phyloP scores from a whole-genome alignment of 2,888 invertebrate genomes.

The Abrostola triplasia region DNA sequence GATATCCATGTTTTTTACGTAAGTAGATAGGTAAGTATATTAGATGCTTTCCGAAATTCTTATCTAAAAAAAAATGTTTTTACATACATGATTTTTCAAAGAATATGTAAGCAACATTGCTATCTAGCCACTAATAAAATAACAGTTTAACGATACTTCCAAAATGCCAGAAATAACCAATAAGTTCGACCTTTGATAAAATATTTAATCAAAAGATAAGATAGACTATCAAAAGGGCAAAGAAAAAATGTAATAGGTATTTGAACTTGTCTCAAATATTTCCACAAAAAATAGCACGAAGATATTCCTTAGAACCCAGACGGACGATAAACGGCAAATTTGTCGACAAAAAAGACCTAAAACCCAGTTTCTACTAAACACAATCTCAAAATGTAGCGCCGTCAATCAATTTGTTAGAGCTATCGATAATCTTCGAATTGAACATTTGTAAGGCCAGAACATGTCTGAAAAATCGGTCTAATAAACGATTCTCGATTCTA shows the following conservation, averaged over 20 bases:
- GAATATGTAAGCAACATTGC: no score
- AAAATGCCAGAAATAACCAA: no score
- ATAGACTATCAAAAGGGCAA: neutral
- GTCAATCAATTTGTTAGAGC: conserved; percentile 3
- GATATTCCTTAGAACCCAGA: conserved; percentile 2
- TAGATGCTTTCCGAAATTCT: no score
- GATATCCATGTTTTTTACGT: no score
- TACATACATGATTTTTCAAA: no score
- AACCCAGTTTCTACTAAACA: conserved; percentile 2
- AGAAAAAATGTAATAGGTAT: neutral
- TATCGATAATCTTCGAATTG: neutral
- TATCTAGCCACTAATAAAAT: no score
- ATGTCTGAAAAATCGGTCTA: neutral
- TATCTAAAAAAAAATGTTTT: no score
- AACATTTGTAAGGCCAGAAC: neutral
- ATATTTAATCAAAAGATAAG: neutral
- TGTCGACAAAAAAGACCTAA: neutral
- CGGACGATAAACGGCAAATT: conserved; percentile 1
- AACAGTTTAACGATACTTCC: no score
- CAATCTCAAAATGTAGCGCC: conserved; percentile 1
- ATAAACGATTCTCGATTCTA: no score
- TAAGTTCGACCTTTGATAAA: neutral
- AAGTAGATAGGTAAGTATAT: no score
- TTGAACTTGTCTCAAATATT: neutral
- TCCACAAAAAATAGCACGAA: neutral